A percentile compares a stretch with the other conserved stretches of the same genome.
These are phyloP conservation scores for Neodontobutis hainanensis DNA, from an alignment of 2,113 vertebrate genomes.

Conservation along the genomic window DNA sequence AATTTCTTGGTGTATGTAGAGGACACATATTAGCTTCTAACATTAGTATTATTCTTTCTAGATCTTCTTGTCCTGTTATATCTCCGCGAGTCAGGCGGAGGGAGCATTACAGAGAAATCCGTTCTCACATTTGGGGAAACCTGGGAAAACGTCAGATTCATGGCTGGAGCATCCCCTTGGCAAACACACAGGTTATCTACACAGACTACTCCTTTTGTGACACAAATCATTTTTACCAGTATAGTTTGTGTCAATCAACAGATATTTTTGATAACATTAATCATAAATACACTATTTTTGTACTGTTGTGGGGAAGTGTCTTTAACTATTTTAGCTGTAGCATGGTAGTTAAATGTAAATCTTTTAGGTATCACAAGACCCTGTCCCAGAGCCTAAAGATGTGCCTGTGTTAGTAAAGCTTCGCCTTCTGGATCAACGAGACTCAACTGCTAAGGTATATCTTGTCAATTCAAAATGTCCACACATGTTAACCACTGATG, in stretches of 20 bases:
- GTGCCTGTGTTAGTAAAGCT: conserved; percentile 80
- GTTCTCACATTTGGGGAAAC: conserved; percentile 79
- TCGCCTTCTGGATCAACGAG: conserved; percentile 82
- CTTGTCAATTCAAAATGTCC: background rate
- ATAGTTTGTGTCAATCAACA: no score
- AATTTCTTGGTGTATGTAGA: background rate
- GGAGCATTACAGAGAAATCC: conserved; percentile 83
- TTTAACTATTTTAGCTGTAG: background rate
- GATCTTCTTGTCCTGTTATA: conserved; percentile 50
- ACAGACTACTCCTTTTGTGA: background rate
- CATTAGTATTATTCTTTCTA: conserved; percentile 34
- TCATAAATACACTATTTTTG: no score
- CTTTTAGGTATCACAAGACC: conserved; percentile 57
- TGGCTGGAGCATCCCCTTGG: conserved; percentile 81
- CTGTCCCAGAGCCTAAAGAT: conserved; percentile 71
- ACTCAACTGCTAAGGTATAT: conserved; percentile 82
- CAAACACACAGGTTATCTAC: conserved; percentile 58
- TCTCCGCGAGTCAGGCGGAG: conserved; percentile 77
- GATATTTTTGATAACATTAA: no score
- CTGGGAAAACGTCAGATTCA: conserved; percentile 81
- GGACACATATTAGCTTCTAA: background rate
- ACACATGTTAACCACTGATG: background rate
- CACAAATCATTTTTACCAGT: background rate
- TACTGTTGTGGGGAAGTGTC: no score
- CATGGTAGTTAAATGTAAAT: conserved; percentile 11